Evolutionary conservation across 2,888 invertebrate genomes (phyloP).

Genomic region (Rotaria magnacalcarata): DNA sequence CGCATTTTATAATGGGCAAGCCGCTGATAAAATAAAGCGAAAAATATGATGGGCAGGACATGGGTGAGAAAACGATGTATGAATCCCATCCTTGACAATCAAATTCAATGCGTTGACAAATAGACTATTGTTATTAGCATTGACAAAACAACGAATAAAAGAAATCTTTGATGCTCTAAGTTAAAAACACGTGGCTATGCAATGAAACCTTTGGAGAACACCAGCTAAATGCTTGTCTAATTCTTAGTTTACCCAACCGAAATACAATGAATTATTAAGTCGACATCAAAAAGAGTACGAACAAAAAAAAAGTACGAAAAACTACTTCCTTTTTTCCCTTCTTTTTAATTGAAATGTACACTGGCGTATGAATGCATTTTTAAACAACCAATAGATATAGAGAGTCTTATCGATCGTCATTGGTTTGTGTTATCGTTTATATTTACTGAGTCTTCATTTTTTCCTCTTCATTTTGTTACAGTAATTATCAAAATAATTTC

Average conservation of each 20-base stretch:
- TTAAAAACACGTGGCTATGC: not conserved
- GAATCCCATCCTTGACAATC: slow-evolving; percentile 11
- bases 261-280: not conserved
- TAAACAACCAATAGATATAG: slow-evolving; percentile 11
- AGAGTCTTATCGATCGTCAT: slow-evolving; percentile 26
- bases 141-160: not conserved
- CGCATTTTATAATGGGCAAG: not conserved
- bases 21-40: not conserved
- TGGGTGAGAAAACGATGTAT: slow-evolving; percentile 2
- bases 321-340: not conserved
- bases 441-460: not conserved
- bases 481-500: not conserved
- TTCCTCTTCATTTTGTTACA: not conserved
- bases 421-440: not conserved
- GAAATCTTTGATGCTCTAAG: slow-evolving; percentile 3
- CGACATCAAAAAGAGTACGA: not conserved
- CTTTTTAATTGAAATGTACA: not conserved
- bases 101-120: slow-evolving; percentile 14
- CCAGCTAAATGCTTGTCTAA: not conserved
- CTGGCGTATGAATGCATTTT: not conserved
- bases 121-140: not conserved
- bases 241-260: not conserved
- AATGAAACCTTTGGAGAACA: slow-evolving; percentile 12
- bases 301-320: not conserved
- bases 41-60: not conserved